Conservation (phyloP, 2,797 vertebrate species). For the Psittacula echo region DNA sequence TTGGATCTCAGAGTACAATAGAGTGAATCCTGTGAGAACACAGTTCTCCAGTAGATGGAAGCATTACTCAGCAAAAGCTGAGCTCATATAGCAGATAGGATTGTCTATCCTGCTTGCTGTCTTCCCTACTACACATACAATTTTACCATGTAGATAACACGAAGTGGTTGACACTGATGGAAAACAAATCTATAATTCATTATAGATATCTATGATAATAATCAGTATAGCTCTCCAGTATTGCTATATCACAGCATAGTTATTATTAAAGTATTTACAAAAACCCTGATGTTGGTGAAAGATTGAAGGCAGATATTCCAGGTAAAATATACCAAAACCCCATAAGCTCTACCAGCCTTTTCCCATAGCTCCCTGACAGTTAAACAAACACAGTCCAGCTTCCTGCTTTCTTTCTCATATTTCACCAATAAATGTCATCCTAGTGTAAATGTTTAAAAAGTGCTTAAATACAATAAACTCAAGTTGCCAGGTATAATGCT, state of each 20-base stretch:
- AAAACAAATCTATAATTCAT: background rate
- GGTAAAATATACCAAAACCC: background rate
- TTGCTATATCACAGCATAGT: background rate
- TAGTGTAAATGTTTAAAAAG: background rate
- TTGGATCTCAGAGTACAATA: background rate
- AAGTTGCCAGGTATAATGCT: background rate
- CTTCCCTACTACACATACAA: background rate
- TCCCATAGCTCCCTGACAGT: background rate
- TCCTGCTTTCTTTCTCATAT: background rate
- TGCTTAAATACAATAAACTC: background rate
- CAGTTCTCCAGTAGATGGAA: slow-evolving; percentile 55
- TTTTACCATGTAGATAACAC: background rate
- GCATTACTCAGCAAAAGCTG: slow-evolving; percentile 13
- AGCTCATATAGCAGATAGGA: background rate
- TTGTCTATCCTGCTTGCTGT: background rate
- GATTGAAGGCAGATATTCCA: background rate
- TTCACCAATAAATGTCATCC: background rate
- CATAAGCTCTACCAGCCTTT: background rate
- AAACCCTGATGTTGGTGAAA: background rate
- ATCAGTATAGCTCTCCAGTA: background rate
- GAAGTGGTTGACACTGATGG: background rate
- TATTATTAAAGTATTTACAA: background rate
- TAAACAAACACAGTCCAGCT: background rate
- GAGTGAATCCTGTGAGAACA: background rate
- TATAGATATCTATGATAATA: background rate